Percentiles rank a stretch among this genome's conserved stretches.
These are phyloP conservation scores for Larimichthys polyactis DNA, from an alignment of 2,113 vertebrate species.

Conservation along the genomic window DNA sequence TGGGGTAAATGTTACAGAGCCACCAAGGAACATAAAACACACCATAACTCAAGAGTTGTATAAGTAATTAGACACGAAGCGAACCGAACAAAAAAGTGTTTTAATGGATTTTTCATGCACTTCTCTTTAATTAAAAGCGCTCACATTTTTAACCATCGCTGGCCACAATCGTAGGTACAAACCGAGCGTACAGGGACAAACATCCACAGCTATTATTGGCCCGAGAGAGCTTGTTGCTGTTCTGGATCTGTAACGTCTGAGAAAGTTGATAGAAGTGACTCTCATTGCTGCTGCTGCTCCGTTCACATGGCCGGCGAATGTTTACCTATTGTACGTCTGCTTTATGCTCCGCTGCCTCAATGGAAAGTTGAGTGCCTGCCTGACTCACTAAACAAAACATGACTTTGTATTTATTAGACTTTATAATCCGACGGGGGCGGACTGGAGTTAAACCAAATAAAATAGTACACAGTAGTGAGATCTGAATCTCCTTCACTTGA, in stretches of 20 bases:
- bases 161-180: not conserved
- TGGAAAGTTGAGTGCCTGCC: slow-evolving; percentile 76
- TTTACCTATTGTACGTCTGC: slow-evolving; percentile 72
- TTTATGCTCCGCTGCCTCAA: slow-evolving; percentile 63
- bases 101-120: not conserved
- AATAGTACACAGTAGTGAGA: slow-evolving; percentile 71
- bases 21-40: not conserved
- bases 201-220: slow-evolving; percentile 35
- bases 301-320: slow-evolving; percentile 71
- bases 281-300: slow-evolving; percentile 53
- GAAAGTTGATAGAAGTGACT: slow-evolving; percentile 66
- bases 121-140: slow-evolving; percentile 13
- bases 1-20: slow-evolving; percentile 21
- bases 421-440: slow-evolving; percentile 53
- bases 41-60: not conserved
- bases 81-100: slow-evolving; percentile 16
- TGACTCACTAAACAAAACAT: slow-evolving; percentile 76
- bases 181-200: slow-evolving; percentile 8
- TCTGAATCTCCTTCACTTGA: slow-evolving; percentile 36
- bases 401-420: slow-evolving; percentile 71
- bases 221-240: slow-evolving; percentile 32
- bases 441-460: slow-evolving; percentile 69
- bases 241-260: slow-evolving; percentile 63
- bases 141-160: not conserved
- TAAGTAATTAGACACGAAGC: slow-evolving; percentile 16